phyloP scores from a whole-genome alignment of 2,797 vertebrate genomes.

The Fistularia tabacaria region DNA sequence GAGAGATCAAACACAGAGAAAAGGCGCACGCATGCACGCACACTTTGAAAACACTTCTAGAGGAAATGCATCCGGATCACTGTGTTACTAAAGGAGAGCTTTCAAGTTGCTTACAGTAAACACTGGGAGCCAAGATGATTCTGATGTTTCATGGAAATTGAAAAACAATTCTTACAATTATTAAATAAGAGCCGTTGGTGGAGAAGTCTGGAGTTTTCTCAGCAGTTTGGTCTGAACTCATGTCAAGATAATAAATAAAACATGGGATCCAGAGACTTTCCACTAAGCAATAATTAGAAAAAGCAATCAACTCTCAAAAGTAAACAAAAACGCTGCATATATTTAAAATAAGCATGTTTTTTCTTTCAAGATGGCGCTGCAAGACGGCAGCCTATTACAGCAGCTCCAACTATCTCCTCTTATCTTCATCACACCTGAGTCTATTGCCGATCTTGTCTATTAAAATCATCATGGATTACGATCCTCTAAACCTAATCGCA shows the following conservation, averaged over 20 bases:
- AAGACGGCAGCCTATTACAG: no score
- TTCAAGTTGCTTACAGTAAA: constrained; percentile 2
- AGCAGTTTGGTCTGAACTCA: no score
- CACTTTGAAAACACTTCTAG: constrained; percentile 32
- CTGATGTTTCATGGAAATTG: neutral
- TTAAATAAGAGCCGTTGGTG: no score
- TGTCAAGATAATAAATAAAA: no score
- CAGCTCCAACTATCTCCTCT: no score
- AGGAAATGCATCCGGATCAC: constrained; percentile 33
- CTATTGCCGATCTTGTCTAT: no score
- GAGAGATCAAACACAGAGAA: constrained; percentile 12
- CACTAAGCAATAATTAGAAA: neutral
- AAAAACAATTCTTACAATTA: constrained; percentile 2
- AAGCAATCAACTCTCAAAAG: neutral
- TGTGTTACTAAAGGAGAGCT: neutral
- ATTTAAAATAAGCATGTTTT: neutral
- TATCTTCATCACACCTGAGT: no score
- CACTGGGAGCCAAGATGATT: neutral
- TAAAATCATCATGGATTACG: no score
- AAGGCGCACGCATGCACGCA: constrained; percentile 2
- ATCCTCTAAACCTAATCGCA: no score
- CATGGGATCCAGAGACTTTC: neutral
- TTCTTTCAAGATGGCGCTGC: no score
- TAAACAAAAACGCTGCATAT: constrained; percentile 2
- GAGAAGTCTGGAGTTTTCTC: no score